These are phyloP conservation scores for Xestia c-nigrum DNA, from an alignment of 2,888 invertebrate species.

Conservation along the genomic window DNA sequence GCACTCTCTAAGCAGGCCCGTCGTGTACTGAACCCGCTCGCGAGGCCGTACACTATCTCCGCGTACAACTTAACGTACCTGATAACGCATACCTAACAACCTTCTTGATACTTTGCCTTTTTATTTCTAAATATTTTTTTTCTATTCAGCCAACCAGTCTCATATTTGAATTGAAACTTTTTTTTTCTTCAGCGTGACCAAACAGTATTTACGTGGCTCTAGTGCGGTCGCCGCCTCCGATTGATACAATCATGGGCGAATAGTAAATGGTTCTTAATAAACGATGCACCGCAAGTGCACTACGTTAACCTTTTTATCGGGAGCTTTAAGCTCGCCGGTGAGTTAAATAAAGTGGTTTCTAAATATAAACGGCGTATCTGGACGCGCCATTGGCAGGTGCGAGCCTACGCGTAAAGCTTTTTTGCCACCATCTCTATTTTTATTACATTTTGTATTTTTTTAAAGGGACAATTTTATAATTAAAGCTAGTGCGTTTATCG, in stretches of 20 bases:
- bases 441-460: constrained; percentile 79
- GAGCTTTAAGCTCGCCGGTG: constrained; percentile 86
- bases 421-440: constrained; percentile 79
- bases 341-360: constrained; percentile 90
- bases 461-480: constrained; percentile 87
- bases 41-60: constrained; percentile 83
- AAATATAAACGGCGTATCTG: constrained; percentile 89
- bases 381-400: constrained; percentile 89
- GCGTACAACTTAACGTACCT: constrained; percentile 80
- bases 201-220: constrained; percentile 71
- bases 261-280: constrained; percentile 88
- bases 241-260: constrained; percentile 88
- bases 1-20: constrained; percentile 78
- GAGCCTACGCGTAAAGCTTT: constrained; percentile 83
- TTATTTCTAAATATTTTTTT: constrained; percentile 68
- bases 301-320: constrained; percentile 87
- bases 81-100: constrained; percentile 84
- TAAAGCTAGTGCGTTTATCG: constrained; percentile 85
- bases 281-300: constrained; percentile 84
- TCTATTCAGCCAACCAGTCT: constrained; percentile 50
- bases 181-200: constrained; percentile 67
- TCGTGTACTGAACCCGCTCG: constrained; percentile 77
- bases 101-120: constrained; percentile 75
- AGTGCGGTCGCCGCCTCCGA: constrained; percentile 74
- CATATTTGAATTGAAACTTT: constrained; percentile 58